Evolutionary conservation across 2,888 invertebrate genomes (phyloP).

Genomic region (Eupithecia dodoneata): DNA sequence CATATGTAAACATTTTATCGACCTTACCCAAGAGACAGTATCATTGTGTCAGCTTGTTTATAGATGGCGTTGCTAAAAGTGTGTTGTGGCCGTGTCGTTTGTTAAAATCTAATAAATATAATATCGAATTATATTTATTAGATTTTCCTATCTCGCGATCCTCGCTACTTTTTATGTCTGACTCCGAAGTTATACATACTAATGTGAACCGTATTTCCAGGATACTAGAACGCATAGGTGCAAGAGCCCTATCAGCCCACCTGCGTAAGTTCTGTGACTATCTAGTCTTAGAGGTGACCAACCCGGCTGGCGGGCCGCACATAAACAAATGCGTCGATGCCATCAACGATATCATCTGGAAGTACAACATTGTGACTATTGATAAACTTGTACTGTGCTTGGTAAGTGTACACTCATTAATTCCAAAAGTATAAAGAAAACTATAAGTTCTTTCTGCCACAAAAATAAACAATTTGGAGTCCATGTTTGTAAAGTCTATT

Average conservation of each 20-base stretch:
- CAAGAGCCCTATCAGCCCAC: constrained; percentile 95
- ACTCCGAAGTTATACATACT: background rate
- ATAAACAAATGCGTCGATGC: constrained; percentile 98
- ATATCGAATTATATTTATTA: too few species aligned
- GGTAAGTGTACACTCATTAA: constrained; percentile 72
- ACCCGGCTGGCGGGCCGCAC: constrained; percentile 93
- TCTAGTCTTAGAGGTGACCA: constrained; percentile 95
- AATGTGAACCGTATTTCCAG: constrained; percentile 68
- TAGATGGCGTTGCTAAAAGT: background rate
- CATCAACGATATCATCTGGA: constrained; percentile 98
- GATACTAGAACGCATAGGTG: constrained; percentile 96
- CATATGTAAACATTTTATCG: background rate
- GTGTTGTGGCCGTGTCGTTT: background rate
- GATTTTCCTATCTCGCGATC: too few species aligned
- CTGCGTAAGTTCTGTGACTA: constrained; percentile 97
- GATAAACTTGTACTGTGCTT: constrained; percentile 96
- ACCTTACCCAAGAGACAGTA: background rate
- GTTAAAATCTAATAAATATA: background rate
- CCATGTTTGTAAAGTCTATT: too few species aligned
- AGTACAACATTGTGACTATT: constrained; percentile 97
- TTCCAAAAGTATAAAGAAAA: too few species aligned
- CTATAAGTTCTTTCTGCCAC: too few species aligned
- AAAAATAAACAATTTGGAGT: too few species aligned
- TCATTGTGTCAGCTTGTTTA: background rate
- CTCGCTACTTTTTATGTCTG: background rate